phyloP scores from a whole-genome alignment of 2,797 vertebrate species.

The Cyprinodon diabolis region DNA sequence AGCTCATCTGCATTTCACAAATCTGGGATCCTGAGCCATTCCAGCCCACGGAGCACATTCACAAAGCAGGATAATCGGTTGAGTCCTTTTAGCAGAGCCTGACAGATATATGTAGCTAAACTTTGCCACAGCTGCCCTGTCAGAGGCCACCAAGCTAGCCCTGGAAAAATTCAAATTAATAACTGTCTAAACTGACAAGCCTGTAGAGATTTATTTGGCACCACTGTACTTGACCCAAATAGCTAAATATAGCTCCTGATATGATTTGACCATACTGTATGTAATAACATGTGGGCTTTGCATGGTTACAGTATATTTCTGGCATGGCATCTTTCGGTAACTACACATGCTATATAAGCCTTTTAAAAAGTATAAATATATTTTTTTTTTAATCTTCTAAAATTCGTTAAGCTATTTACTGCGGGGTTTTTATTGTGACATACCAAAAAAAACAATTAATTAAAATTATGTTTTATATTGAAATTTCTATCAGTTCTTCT shows the following conservation, averaged over 20 bases:
- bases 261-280: constrained; percentile 40
- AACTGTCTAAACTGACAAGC: constrained; percentile 62
- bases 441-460: neutral
- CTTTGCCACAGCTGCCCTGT: constrained; percentile 71
- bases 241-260: constrained; percentile 44
- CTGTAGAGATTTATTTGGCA: constrained; percentile 51
- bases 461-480: neutral
- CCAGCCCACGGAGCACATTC: constrained; percentile 24
- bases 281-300: constrained; percentile 22
- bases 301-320: constrained; percentile 18
- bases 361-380: neutral
- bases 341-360: neutral
- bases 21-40: constrained; percentile 32
- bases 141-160: constrained; percentile 60
- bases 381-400: neutral
- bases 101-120: constrained; percentile 76
- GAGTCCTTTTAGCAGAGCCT: constrained; percentile 65
- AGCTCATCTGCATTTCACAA: constrained; percentile 47
- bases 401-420: neutral
- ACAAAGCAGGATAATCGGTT: constrained; percentile 65
- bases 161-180: constrained; percentile 76
- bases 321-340: constrained; percentile 5
- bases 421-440: no score
- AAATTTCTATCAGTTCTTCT: neutral
- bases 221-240: constrained; percentile 76